phyloP scores from a whole-genome alignment of 1,140 invertebrate species.

The Nymphalis io region DNA sequence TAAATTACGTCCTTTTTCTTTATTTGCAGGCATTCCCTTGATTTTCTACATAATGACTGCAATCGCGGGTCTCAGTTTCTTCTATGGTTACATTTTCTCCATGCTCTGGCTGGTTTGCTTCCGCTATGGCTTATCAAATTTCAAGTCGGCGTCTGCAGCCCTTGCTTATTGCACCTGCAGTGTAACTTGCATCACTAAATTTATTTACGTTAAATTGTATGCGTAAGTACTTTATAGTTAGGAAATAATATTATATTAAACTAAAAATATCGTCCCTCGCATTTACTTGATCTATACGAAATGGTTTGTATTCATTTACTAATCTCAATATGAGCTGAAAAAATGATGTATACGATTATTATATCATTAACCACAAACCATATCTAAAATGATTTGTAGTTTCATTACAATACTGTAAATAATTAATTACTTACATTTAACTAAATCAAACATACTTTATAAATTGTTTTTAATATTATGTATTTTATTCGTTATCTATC shows the following conservation, averaged over 20 bases:
- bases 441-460: too few species aligned
- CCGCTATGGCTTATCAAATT: conserved; percentile 33
- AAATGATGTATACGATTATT: too few species aligned
- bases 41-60: conserved; percentile 1
- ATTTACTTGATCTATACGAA: too few species aligned
- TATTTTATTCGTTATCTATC: too few species aligned
- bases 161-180: conserved; percentile 47
- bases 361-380: too few species aligned
- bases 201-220: conserved; percentile 46
- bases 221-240: conserved; percentile 37
- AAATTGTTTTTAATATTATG: too few species aligned
- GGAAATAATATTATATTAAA: neutral
- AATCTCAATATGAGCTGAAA: too few species aligned
- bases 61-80: neutral
- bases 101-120: conserved; percentile 45
- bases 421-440: too few species aligned
- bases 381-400: too few species aligned
- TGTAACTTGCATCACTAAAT: conserved; percentile 45
- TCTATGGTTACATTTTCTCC: conserved; percentile 16
- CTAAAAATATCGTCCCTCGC: too few species aligned
- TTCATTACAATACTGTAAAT: too few species aligned
- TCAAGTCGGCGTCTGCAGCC: conserved; percentile 39
- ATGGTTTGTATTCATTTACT: too few species aligned
- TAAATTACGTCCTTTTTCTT: neutral
- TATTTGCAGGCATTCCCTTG: neutral